Evolutionary conservation across 2,113 vertebrate genomes (phyloP), one percentile per base, ranked within the genome.

Genomic region (Dipodomys merriami): DNA sequence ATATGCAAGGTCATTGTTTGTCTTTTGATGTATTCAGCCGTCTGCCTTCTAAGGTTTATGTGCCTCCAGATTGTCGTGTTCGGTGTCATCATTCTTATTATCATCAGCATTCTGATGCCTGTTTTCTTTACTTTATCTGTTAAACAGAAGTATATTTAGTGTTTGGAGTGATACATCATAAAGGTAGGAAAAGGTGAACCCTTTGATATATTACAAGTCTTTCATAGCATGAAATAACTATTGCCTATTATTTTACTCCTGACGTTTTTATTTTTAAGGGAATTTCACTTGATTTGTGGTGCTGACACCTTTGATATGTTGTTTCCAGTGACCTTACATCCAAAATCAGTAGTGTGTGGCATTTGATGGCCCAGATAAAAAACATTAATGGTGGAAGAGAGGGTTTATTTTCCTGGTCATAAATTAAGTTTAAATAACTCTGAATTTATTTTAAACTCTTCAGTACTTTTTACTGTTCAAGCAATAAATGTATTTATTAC

Each of bases 261-360:
- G 98, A 98, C 98, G 64, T 98, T 98, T 98, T 98, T 98, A 98
- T 98, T 98, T 98, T 98, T 97, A 98, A 96, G 94, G 95, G 98
- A 97, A 98, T 98, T 98, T 97, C 97, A 86, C 93, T 97, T 98
- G 98, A 98, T 98, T 98, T 98, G 98, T 98, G 97, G 96, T 95
- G 92, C 97, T 98, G 98, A 98, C 98, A 98, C 97, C 95, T 96
- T 97, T 98, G 98, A 98, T 98, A 98, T 98, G 98, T 98, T 98
- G 98, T 98, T 98, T 98, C 98, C 96, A 98, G 97, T 98, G 98
- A 98, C 98, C 98, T 98, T 98, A 98, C 98, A 98, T 98, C 97
- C 97, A 98, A 98, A 98, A 98, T 97, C 97, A 98, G 97, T 94
- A 98, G 98, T 3, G 97, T 98, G 97, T 98, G 97, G 98, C 98